Evolutionary conservation across 2,888 invertebrate genomes (phyloP), one percentile per base, ranked within the genome.

Genomic region (Athalia rosae): DNA sequence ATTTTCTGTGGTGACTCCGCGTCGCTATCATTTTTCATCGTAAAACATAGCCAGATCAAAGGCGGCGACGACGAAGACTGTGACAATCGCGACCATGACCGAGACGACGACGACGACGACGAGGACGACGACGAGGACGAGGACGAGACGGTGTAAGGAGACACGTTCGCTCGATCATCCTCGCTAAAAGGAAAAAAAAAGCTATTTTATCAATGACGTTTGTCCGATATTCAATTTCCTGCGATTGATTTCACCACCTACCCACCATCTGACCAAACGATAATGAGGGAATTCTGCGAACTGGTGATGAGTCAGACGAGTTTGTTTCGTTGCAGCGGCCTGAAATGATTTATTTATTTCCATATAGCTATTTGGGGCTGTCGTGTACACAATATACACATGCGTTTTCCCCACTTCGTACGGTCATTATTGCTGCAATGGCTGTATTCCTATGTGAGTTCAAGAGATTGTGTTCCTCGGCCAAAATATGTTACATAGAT

Each of bases 281-380:
- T 77, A 77, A 77, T 67, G 69, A 77, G 58, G 64, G 76, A 77
- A 59, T 77, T 77, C 69, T 58, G 47, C 59, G 71, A 61, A 77
- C 48, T 13, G 56, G 50, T 13, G 28, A 62, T 76, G 76, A 76
- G 15, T 76, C 71, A 71, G n/a, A 53, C 43, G 7, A 9, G 7
- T 28, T 50, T 50, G 2, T 50, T 9, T 50, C 15, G 43, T 63
- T 28, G 61, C 13, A 28, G 53, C 8, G 9, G 28, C 7, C 8
- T 28, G 61, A 28, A 28, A 28, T 2, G 28, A 28, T 28, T 28
- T 28, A 28, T 28, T 1, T 28, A 28, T 28, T 28, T 28, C 28
- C 28, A 28, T 28, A 28, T 28, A 28, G 28, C 2, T 28, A 28
- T 28, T 2, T 28, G 28, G 28, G 28, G 28, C 28, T 28, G 28